Conservation (phyloP, 1,140 invertebrate species). For the Rhyzopertha dominica region DNA sequence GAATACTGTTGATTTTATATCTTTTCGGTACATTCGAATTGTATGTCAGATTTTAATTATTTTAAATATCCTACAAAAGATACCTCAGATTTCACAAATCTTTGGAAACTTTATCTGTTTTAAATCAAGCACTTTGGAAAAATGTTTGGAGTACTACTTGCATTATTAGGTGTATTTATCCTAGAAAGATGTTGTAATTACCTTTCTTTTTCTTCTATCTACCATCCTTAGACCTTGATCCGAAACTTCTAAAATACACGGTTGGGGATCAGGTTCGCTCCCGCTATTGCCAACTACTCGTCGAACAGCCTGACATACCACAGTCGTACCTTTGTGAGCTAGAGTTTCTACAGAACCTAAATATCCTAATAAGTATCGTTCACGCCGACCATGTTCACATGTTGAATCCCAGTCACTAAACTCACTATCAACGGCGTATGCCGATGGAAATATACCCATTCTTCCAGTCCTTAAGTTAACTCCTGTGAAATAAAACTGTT, state of each 20-base stretch:
- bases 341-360: slow-evolving; percentile 93
- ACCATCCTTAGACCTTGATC: slow-evolving; percentile 94
- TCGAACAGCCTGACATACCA: slow-evolving; percentile 81
- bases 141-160: too few species aligned
- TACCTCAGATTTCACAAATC: too few species aligned
- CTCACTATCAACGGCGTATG: slow-evolving; percentile 93
- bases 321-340: slow-evolving; percentile 86
- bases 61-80: too few species aligned
- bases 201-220: slow-evolving; percentile 73
- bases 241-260: slow-evolving; percentile 88
- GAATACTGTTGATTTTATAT: too few species aligned
- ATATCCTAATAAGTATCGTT: slow-evolving; percentile 85
- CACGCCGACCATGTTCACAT: slow-evolving; percentile 76
- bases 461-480: slow-evolving; percentile 89
- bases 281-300: slow-evolving; percentile 68
- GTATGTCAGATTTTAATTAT: too few species aligned
- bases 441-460: slow-evolving; percentile 93
- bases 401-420: slow-evolving; percentile 90
- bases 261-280: slow-evolving; percentile 64
- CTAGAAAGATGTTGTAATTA: slow-evolving; percentile 48
- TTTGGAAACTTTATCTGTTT: too few species aligned
- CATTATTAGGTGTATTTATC: too few species aligned
- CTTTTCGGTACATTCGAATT: too few species aligned
- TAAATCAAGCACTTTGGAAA: too few species aligned
- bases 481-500: slow-evolving; percentile 51